phyloP scores from a whole-genome alignment of 2,797 vertebrate genomes.

The Setipinna tenuifilis region DNA sequence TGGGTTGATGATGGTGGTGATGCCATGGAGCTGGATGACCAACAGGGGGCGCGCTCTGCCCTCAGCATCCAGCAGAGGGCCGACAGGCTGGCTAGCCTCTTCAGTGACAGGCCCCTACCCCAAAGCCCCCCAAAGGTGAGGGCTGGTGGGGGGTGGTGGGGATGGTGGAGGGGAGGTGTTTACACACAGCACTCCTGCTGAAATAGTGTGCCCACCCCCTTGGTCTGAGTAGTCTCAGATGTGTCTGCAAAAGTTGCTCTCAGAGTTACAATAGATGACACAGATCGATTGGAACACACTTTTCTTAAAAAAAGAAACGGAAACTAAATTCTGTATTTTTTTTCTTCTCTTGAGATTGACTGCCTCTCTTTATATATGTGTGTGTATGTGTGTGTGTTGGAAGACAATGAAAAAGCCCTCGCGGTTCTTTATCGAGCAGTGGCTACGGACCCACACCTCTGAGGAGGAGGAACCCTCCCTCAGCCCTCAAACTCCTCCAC shows the following conservation, averaged over 20 bases:
- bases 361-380: slow-evolving; percentile 40
- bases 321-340: slow-evolving; percentile 5
- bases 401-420: slow-evolving; percentile 88
- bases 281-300: neutral
- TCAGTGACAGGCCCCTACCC: neutral
- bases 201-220: too few relatives aligned
- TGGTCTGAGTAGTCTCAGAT: too few relatives aligned
- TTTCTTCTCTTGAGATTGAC: slow-evolving; percentile 28
- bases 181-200: neutral
- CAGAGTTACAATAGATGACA: too few relatives aligned
- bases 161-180: too few relatives aligned
- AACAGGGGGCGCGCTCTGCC: slow-evolving; percentile 64
- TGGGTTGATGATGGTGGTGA: slow-evolving; percentile 58
- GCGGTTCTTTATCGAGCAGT: slow-evolving; percentile 90
- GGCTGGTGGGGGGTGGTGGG: neutral
- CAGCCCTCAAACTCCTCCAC: slow-evolving; percentile 80
- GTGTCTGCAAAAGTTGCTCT: too few relatives aligned
- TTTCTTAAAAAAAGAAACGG: neutral
- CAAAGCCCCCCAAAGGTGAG: slow-evolving; percentile 7
- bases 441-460: slow-evolving; percentile 81
- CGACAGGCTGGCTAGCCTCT: slow-evolving; percentile 67
- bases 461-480: slow-evolving; percentile 75
- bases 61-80: slow-evolving; percentile 74
- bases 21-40: slow-evolving; percentile 55
- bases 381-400: slow-evolving; percentile 65